These are phyloP conservation scores for Antennarius maculatus DNA, from an alignment of 2,797 vertebrate genomes.

Conservation along the genomic window DNA sequence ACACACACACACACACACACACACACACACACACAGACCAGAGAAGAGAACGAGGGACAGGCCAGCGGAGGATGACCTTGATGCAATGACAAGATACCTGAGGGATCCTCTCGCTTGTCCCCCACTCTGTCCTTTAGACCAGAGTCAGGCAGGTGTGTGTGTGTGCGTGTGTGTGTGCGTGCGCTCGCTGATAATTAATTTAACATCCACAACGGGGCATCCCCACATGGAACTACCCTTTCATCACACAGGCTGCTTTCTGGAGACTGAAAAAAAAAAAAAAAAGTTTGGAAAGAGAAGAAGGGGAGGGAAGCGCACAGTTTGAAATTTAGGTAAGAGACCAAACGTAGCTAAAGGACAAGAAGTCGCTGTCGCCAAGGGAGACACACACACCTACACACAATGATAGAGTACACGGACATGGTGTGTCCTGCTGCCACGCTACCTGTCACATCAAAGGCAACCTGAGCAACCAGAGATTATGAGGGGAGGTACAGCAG, in stretches of 20 bases:
- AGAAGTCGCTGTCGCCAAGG: conserved; percentile 51
- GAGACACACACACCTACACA: conserved; percentile 22
- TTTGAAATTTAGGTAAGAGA: conserved; percentile 63
- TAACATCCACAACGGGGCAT: conserved; percentile 53
- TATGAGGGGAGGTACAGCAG: conserved; percentile 67
- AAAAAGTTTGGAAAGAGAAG: conserved; percentile 22
- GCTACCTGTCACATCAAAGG: conserved; percentile 79
- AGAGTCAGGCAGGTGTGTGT: conserved; percentile 36
- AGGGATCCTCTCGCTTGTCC: conserved; percentile 63
- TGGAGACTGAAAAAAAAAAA: background rate
- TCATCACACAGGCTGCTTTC: conserved; percentile 59
- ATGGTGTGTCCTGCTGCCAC: conserved; percentile 42
- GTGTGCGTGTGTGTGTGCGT: background rate
- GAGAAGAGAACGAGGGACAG: conserved; percentile 52
- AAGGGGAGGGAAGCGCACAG: conserved; percentile 11
- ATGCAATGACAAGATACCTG: conserved; percentile 67
- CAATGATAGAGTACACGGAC: conserved; percentile 4
- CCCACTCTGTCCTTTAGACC: conserved; percentile 71
- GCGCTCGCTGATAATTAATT: conserved; percentile 46
- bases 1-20: no score
- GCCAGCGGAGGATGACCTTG: conserved; percentile 57
- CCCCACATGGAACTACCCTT: conserved; percentile 48
- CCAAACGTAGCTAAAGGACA: conserved; percentile 63
- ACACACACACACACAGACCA: conserved; percentile 20
- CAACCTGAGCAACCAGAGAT: conserved; percentile 61